phyloP scores from a whole-genome alignment of 1,140 invertebrate species.

The Diorhabda carinulata region DNA sequence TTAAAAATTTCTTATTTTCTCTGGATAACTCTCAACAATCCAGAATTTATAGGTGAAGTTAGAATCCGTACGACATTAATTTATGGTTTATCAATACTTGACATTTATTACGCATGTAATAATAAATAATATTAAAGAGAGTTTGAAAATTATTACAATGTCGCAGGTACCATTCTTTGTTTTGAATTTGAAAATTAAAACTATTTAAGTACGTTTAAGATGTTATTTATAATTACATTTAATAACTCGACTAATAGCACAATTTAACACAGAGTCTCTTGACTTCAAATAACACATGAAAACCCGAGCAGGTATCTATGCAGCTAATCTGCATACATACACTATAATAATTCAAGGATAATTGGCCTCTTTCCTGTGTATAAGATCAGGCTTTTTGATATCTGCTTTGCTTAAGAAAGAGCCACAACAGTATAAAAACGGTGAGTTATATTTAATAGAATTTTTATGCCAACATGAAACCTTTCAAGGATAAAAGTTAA shows the following conservation, averaged over 20 bases:
- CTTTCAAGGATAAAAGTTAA: not conserved
- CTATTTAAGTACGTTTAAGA: too few relatives aligned
- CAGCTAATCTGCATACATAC: not conserved
- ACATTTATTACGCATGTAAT: too few relatives aligned
- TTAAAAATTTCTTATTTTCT: too few relatives aligned
- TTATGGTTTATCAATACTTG: too few relatives aligned
- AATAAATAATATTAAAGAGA: too few relatives aligned
- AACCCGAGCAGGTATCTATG: not conserved
- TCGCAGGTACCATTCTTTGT: too few relatives aligned
- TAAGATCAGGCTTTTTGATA: not conserved
- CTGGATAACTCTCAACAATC: too few relatives aligned
- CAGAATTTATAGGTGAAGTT: too few relatives aligned
- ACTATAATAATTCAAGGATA: constrained; percentile 3
- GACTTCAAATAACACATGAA: constrained; percentile 1
- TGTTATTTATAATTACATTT: not conserved
- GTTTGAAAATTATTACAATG: too few relatives aligned
- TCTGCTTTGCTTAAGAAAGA: not conserved
- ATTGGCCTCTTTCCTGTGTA: not conserved
- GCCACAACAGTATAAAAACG: not conserved
- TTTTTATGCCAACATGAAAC: not conserved
- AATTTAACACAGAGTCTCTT: not conserved
- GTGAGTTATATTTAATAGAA: not conserved
- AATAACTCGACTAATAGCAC: not conserved
- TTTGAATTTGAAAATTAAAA: too few relatives aligned
- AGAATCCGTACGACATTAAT: too few relatives aligned